Conservation (phyloP, 2,888 invertebrate species). For the Meghimatium bilineatum region DNA sequence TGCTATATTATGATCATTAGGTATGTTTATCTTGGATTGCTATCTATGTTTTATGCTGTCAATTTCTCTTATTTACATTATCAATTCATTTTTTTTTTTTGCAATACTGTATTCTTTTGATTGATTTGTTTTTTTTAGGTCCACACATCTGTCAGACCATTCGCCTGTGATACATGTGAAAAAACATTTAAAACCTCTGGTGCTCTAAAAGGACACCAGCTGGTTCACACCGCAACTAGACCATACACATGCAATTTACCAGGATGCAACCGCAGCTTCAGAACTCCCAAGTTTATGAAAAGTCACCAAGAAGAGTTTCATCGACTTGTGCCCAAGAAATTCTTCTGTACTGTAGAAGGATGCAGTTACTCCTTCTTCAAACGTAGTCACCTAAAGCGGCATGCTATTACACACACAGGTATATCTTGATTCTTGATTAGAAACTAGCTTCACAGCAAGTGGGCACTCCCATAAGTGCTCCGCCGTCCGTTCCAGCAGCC, state of each 20-base stretch:
- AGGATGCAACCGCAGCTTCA: constrained; percentile 70
- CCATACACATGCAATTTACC: constrained; percentile 69
- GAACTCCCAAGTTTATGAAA: constrained; percentile 68
- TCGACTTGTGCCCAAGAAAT: constrained; percentile 67
- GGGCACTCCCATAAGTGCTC: too few relatives aligned
- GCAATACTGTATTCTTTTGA: background rate
- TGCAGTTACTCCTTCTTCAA: constrained; percentile 75
- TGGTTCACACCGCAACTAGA: constrained; percentile 66
- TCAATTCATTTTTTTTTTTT: background rate
- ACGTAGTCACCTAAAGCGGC: constrained; percentile 74
- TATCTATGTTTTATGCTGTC: too few relatives aligned
- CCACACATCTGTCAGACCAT: constrained; percentile 69
- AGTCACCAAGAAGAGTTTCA: constrained; percentile 72
- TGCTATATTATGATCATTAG: background rate
- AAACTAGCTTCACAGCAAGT: too few relatives aligned
- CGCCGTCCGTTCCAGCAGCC: too few relatives aligned
- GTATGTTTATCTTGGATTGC: background rate
- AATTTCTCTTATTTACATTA: too few relatives aligned
- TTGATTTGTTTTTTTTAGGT: constrained; percentile 43
- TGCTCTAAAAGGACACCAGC: constrained; percentile 67
- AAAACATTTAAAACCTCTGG: constrained; percentile 71
- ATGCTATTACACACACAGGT: constrained; percentile 76
- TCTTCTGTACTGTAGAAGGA: constrained; percentile 68
- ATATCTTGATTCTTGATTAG: too few relatives aligned
- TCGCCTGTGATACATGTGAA: constrained; percentile 69